These are phyloP conservation scores for Apostichopus californicus DNA, from an alignment of 35 echinoderm and acorn worm species.

Conservation along the genomic window DNA sequence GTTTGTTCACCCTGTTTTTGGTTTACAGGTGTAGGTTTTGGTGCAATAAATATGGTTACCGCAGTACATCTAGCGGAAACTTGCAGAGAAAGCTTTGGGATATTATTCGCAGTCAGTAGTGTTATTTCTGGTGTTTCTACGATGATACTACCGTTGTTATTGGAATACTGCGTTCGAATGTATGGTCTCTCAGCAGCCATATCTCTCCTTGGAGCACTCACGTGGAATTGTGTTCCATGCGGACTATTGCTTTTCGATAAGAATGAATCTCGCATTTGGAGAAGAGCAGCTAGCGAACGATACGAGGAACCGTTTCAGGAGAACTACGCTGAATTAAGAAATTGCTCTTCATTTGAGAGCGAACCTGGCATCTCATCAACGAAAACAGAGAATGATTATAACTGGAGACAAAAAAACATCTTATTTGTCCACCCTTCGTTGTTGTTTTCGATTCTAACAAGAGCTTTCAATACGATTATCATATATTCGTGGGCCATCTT, in stretches of 20 bases:
- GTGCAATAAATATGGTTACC: neutral
- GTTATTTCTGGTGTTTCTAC: neutral
- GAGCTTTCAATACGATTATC: neutral
- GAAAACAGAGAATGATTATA: neutral
- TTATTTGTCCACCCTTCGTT: neutral
- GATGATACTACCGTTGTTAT: neutral
- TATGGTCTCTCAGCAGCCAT: neutral
- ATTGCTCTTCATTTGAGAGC: neutral
- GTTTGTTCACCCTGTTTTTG: neutral
- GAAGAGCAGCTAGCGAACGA: neutral
- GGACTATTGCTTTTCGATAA: neutral
- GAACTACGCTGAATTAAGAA: neutral
- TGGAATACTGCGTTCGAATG: neutral
- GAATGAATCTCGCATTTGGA: neutral
- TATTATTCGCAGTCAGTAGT: neutral
- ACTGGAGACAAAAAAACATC: neutral
- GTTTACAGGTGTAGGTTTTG: neutral
- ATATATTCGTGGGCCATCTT: neutral
- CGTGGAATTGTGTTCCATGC: neutral
- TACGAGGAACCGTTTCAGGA: too few species aligned
- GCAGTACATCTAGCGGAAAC: neutral
- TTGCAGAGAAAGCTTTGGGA: neutral
- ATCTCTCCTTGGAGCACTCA: conserved; percentile 15
- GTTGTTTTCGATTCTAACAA: neutral
- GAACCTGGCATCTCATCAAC: neutral